Evolutionary conservation across 1,140 invertebrate species (phyloP), one percentile per base, ranked within the genome.

Genomic region (Bombus waltoni): DNA sequence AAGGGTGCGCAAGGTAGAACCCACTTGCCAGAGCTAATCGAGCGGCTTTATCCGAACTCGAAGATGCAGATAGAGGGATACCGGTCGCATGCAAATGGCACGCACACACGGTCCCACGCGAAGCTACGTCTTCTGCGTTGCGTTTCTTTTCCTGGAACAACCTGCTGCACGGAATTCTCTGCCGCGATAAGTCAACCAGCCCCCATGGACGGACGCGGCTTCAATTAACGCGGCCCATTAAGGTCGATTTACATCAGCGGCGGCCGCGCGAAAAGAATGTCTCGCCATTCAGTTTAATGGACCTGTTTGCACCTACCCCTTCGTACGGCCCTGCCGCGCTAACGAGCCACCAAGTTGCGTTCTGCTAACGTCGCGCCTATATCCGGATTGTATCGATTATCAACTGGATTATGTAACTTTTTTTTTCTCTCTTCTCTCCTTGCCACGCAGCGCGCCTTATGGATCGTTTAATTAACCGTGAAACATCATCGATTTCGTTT

Each of bases 181-280:
- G 25, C 59, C 70, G 86, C 89, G 89, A 91, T 90, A 90, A 91
- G 81, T 87, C 89, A 80, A 73, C 53, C 22, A 87, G 89, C 78
- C 59, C 76, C 83, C 38, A 68, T 70, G 65, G 44, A 79, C 79
- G 66, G 76, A 83, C 79, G 81, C 89, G 66, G 77, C 87, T 88
- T 90, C 89, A 90, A 90, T 91, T 91, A 91, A 91, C 87, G 89
- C 81, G 87, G 80, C 72, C 90, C 90, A 91, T 91, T 91, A 90
- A 88, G 82, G 68, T 83, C 90, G 90, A 91, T 91, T 91, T 91
- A 90, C 90, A 91, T 91, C 87, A 81, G 89, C 75, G 62, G 84
- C 78, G 42, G 32, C 74, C 79, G 87, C 87, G 84, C 84, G 87
- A 90, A 90, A 91, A 91, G 89, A 91, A 91, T 91, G 87, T 90